Evolutionary conservation across 2,888 invertebrate species (phyloP), one percentile per base, ranked within the genome.

Genomic region (Diplolepis rosae): DNA sequence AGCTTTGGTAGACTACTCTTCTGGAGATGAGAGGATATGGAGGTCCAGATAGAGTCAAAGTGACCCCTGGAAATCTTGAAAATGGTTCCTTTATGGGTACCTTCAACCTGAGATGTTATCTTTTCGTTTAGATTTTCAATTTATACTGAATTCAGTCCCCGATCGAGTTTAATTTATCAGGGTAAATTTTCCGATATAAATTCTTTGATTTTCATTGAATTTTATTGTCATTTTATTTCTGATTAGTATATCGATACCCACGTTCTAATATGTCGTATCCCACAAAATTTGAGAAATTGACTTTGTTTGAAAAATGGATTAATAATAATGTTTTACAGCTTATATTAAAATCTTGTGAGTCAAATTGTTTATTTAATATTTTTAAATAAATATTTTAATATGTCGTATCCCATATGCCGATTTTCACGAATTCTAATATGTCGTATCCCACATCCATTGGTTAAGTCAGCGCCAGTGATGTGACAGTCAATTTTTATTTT

Each of bases 41-140:
- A 61, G 39, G 61, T 39, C 39, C n/a, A 39, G 39, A 61, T 24
- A 42, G 61, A 61, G 61, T 39, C 27, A 61, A 61, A 61, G 39
- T 61, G 39, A 61, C 61, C 61, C n/a, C 61, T 35, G 35, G 22
- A 56, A 56, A 61, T 61, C 61, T 61, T 39, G 39, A 39, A 61
- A 61, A 61, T 61, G 61, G 32, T 13, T 35, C 35, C 24, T 61
- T 61, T 61, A 61, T 39, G 39, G 35, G 24, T 35, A 39, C 39
- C 39, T 35, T 15, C 51, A 51, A 51, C 24, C 28, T 3, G 5
- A 27, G 28, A n/a, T n/a, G 27, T 27, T 52, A 27, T 39, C 13
- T 35, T 35, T 39, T 22, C 22, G 22, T 6, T 56, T 18, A 22
- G 13, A 56, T 24, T 22, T 39, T 35, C 35, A 35, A 32, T n/a